Evolutionary conservation across 2,888 invertebrate species (phyloP), one percentile per base, ranked within the genome.

Genomic region (Hartigia nigra): DNA sequence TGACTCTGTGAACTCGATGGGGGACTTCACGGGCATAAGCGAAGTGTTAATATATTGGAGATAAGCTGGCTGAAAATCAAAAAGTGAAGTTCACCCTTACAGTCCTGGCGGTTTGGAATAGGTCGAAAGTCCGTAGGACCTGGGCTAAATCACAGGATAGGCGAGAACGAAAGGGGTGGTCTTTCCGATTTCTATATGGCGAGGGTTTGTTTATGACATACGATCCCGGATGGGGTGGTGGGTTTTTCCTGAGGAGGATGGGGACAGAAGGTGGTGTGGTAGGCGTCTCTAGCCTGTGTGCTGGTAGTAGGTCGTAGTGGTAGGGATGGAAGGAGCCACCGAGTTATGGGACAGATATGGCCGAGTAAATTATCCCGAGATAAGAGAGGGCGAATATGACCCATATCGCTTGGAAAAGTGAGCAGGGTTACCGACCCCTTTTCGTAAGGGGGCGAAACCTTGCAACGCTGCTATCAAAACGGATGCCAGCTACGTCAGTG

Each of bases 291-390:
- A 9, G 35, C 35, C 55, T 23, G 55, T 23, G 55, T 14, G 55
- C 23, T 23, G 23, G 23, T 55, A 55, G 55, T 31, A 69, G 34
- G 34, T 31, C 31, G 34, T 3, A 9, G 72, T 72, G 77, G 70
- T 70, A 35, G 55, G 37, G 36, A 31, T 23, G 75, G 74, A 76
- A 70, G 76, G 76, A 76, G 70, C 74, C 37, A 31, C 69, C 76
- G 76, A 79, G 76, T 79, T 79, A 79, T 79, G 78, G 72, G 78
- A 79, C 76, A 79, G 76, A 79, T 79, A 79, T 79, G 78, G 76
- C 32, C 76, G 76, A 79, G 78, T 79, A 79, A 79, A 79, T 79
- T 79, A 79, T 79, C 76, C 76, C 69, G 76, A 79, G 78, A 79
- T 79, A 79, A 76, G 76, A 79, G 78, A 79, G 74, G 12, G 72